Conservation (phyloP, 2,113 vertebrate species). For the Elanus axillaris region DNA sequence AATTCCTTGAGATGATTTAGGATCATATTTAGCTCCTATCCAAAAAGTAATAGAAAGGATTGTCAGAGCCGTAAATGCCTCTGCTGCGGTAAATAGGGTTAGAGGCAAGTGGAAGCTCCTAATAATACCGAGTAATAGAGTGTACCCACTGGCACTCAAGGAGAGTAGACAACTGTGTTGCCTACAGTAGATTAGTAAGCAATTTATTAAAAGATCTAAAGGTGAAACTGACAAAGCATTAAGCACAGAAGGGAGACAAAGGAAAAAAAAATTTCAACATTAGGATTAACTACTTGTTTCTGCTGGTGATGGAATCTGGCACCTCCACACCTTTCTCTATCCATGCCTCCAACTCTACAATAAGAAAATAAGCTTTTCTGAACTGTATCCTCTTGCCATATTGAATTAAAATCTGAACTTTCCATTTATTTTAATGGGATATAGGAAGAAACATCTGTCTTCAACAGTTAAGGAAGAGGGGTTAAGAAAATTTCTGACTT, state of each 20-base stretch:
- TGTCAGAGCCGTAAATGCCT: background rate
- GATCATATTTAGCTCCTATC: background rate
- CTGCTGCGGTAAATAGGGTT: background rate
- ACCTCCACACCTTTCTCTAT: background rate
- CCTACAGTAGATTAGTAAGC: background rate
- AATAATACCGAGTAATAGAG: background rate
- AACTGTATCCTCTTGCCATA: background rate
- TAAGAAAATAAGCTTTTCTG: background rate
- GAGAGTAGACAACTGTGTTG: background rate
- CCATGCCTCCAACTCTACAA: background rate
- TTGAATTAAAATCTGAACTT: background rate
- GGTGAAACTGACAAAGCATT: background rate
- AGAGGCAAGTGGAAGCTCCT: background rate
- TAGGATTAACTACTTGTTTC: background rate
- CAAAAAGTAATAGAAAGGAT: background rate
- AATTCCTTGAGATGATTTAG: background rate
- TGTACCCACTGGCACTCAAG: background rate
- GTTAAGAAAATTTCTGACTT: background rate
- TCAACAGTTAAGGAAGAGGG: background rate
- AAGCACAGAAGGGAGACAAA: background rate
- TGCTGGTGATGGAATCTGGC: background rate
- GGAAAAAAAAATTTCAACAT: background rate
- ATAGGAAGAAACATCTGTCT: background rate
- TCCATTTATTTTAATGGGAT: background rate
- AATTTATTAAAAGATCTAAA: background rate